phyloP scores from a whole-genome alignment of 1,140 invertebrate genomes.

The Gryllus bimaculatus region DNA sequence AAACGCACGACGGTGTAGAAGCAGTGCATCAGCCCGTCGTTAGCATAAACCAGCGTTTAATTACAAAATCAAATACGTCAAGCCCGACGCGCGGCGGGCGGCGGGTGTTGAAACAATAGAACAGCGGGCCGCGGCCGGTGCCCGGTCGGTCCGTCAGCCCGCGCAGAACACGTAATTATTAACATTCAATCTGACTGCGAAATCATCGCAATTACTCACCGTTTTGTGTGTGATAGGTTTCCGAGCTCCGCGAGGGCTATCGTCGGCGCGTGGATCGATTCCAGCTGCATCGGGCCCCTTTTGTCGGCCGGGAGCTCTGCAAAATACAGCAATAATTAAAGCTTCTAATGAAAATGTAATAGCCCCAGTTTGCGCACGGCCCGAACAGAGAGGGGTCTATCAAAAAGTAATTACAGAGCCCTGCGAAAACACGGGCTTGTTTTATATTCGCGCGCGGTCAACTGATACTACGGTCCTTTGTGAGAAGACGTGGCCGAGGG shows the following conservation, averaged over 20 bases:
- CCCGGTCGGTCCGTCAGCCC: not conserved
- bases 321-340: not conserved
- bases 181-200: constrained; percentile 4
- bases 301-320: not conserved
- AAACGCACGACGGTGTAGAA: not conserved
- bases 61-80: constrained; percentile 5
- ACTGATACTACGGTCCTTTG: not conserved
- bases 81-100: not conserved
- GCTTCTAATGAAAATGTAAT: constrained; percentile 1
- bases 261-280: too few relatives aligned
- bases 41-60: constrained; percentile 1
- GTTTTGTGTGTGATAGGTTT: not conserved
- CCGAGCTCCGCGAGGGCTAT: not conserved
- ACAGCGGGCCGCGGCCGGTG: not conserved
- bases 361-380: not conserved
- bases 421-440: not conserved
- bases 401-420: not conserved
- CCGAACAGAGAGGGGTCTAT: not conserved
- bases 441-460: not conserved
- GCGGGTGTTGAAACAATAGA: not conserved
- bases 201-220: constrained; percentile 4
- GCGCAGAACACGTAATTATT: not conserved
- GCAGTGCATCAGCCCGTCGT: not conserved
- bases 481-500: too few relatives aligned
- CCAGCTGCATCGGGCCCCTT: not conserved